Percentiles rank a stretch among this genome's conserved stretches.
Evolutionary conservation across 2,888 invertebrate species (phyloP).

Genomic region (Patella caerulea): DNA sequence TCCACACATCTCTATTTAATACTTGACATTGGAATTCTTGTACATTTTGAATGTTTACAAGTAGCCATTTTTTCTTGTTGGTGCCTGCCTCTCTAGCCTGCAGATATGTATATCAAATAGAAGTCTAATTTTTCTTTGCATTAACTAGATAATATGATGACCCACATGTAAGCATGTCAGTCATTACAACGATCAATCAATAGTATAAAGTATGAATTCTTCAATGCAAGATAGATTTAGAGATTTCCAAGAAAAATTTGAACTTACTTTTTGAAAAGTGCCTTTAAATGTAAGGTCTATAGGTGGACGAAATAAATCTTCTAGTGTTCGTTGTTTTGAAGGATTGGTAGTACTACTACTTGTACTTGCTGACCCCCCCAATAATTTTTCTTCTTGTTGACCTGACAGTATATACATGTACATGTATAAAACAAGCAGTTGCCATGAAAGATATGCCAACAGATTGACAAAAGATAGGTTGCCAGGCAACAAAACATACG

Average conservation of each 20-base stretch:
- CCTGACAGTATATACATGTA: constrained; percentile 38
- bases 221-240: too few species aligned
- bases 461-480: too few species aligned
- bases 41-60: constrained; percentile 81
- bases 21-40: constrained; percentile 81
- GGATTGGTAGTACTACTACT: constrained; percentile 23
- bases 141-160: too few species aligned
- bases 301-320: constrained; percentile 81
- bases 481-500: too few species aligned
- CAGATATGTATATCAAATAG: constrained; percentile 2
- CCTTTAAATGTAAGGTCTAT: constrained; percentile 79
- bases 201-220: too few species aligned
- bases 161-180: too few species aligned
- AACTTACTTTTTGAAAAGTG: constrained; percentile 74
- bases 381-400: constrained; percentile 65
- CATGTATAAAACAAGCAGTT: background rate
- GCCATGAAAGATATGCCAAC: too few species aligned
- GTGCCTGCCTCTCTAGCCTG: constrained; percentile 77
- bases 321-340: constrained; percentile 75
- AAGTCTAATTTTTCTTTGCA: background rate
- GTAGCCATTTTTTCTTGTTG: constrained; percentile 77
- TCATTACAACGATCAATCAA: too few species aligned
- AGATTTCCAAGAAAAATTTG: too few species aligned
- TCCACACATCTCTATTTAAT: constrained; percentile 82
- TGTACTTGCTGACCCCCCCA: constrained; percentile 37